phyloP scores from a whole-genome alignment of 2,113 vertebrate genomes.

The Cyanocitta stelleri region DNA sequence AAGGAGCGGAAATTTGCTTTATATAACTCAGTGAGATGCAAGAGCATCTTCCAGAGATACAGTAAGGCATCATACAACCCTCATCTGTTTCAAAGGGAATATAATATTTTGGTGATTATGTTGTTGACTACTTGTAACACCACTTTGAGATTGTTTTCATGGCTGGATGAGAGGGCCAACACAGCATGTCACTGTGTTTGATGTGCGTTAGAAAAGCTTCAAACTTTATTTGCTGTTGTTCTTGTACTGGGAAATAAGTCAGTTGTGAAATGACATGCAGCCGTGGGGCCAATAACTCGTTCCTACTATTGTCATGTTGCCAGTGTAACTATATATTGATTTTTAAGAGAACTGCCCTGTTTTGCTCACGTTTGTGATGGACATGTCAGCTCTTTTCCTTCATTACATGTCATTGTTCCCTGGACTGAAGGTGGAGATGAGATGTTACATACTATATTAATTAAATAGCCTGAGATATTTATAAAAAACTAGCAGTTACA shows the following conservation, averaged over 20 bases:
- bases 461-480: not conserved
- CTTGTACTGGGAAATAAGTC: not conserved
- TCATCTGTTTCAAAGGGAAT: not conserved
- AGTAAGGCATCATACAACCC: not conserved
- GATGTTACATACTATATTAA: not conserved
- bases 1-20: not conserved
- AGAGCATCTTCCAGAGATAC: not conserved
- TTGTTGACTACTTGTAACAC: not conserved
- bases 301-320: not conserved
- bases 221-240: not conserved
- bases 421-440: not conserved
- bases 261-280: not conserved
- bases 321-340: not conserved
- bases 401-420: not conserved
- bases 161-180: not conserved
- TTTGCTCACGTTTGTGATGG: not conserved
- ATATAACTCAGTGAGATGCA: not conserved
- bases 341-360: not conserved
- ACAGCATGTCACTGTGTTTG: fast-evolving
- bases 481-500: not conserved
- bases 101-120: not conserved
- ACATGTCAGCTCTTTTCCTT: not conserved
- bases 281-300: not conserved
- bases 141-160: not conserved
- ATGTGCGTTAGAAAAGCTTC: not conserved